Percentiles rank a stretch among this genome's conserved stretches.
Evolutionary conservation across 2,113 vertebrate genomes (phyloP).

Genomic region (Caretta caretta): DNA sequence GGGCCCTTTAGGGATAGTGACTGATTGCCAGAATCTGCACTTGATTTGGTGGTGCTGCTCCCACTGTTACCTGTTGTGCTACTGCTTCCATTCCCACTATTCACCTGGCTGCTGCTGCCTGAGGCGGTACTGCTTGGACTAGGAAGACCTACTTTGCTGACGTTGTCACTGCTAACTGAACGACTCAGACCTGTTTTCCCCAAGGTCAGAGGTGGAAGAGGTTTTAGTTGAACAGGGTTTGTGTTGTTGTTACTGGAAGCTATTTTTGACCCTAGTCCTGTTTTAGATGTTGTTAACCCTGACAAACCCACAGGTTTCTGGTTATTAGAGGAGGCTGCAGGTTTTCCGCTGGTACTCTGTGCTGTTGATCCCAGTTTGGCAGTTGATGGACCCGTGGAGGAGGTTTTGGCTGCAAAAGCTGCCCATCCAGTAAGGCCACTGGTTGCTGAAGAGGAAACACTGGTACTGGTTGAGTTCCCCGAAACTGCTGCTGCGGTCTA

Average conservation of each 20-base stretch:
- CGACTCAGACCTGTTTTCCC: constrained; percentile 94
- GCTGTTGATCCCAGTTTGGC: constrained; percentile 87
- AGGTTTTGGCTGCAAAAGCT: constrained; percentile 95
- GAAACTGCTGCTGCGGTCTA: constrained; percentile 86
- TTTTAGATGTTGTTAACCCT: constrained; percentile 86
- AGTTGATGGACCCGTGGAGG: constrained; percentile 83
- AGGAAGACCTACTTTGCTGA: constrained; percentile 87
- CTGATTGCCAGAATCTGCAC: constrained; percentile 64
- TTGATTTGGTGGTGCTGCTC: constrained; percentile 75
- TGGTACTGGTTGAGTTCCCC: constrained; percentile 85
- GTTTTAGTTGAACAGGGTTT: constrained; percentile 84
- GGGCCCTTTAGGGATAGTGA: constrained; percentile 86
- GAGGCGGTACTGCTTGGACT: constrained; percentile 80
- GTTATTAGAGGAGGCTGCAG: constrained; percentile 79
- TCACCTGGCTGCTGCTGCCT: constrained; percentile 61
- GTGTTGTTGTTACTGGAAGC: constrained; percentile 74
- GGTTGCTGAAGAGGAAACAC: constrained; percentile 84
- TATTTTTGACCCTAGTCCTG: constrained; percentile 86
- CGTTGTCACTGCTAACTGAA: constrained; percentile 90
- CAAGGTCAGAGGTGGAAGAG: constrained; percentile 90
- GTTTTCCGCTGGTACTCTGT: constrained; percentile 83
- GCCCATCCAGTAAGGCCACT: constrained; percentile 97
- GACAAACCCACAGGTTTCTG: constrained; percentile 93
- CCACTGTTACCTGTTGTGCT: constrained; percentile 65
- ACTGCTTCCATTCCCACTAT: constrained; percentile 77